phyloP scores from a whole-genome alignment of 2,113 vertebrate species.

The Rhodinocichla rosea region DNA sequence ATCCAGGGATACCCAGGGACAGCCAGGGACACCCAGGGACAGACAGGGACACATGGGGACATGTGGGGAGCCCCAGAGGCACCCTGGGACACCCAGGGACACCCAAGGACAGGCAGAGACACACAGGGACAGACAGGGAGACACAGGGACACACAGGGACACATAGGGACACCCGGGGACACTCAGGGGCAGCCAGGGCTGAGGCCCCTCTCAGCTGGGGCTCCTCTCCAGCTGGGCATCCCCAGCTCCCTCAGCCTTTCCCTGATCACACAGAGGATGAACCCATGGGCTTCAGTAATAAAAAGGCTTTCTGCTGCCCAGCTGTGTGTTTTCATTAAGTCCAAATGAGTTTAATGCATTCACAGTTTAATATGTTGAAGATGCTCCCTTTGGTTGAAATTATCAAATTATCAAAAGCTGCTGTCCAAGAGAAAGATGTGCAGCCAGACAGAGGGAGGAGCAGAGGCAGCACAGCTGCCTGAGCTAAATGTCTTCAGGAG shows the following conservation, averaged over 20 bases:
- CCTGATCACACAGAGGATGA: neutral
- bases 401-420: neutral
- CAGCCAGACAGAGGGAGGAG: neutral
- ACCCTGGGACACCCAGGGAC: too few relatives aligned
- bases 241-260: neutral
- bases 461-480: neutral
- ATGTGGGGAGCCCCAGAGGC: too few relatives aligned
- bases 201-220: neutral
- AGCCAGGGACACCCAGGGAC: too few relatives aligned
- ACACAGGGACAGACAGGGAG: neutral
- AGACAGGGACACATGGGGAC: too few relatives aligned
- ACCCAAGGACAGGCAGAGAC: neutral
- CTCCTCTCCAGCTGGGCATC: neutral
- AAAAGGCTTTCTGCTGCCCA: neutral
- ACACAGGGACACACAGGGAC: neutral
- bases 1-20: too few relatives aligned
- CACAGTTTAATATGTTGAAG: neutral
- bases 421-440: neutral
- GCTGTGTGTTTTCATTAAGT: neutral
- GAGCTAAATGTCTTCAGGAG: neutral
- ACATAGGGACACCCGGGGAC: rapidly evolving
- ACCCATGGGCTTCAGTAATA: neutral
- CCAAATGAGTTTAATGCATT: neutral
- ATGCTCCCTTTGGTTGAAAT: neutral
- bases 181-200: rapidly evolving